A percentile compares a stretch with the other conserved stretches of the same genome.
Evolutionary conservation across 2,113 vertebrate species (phyloP).

Genomic region (Herpetotheres cachinnans): DNA sequence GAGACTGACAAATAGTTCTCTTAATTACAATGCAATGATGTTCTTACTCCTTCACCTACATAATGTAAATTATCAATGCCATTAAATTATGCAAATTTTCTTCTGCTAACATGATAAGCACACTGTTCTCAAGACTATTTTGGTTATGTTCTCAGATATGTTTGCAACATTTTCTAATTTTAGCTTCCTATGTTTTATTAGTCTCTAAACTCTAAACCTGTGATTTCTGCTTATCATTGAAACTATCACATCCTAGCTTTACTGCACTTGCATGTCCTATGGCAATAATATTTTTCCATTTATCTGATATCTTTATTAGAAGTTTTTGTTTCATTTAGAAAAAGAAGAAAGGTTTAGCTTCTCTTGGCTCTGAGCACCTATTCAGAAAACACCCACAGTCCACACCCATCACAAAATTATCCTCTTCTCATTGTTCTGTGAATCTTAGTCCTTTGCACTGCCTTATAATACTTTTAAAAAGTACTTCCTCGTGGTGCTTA

Average conservation of each 20-base stretch:
- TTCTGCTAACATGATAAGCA: neutral
- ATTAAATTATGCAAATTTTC: constrained; percentile 39
- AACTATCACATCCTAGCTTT: neutral
- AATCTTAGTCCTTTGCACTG: neutral
- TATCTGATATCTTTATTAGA: neutral
- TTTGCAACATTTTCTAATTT: constrained; percentile 4
- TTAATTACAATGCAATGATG: neutral
- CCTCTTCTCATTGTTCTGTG: neutral
- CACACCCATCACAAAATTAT: neutral
- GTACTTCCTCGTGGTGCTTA: neutral
- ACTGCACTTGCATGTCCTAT: neutral
- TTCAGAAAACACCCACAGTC: neutral
- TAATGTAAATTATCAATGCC: neutral
- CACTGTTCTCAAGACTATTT: neutral
- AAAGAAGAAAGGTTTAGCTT: neutral
- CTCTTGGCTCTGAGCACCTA: neutral
- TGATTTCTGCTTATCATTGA: neutral
- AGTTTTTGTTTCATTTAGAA: neutral
- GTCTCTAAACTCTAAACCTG: neutral
- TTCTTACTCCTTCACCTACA: constrained; percentile 9
- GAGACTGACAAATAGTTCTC: neutral
- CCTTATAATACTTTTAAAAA: neutral
- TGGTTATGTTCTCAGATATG: neutral
- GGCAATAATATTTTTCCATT: neutral
- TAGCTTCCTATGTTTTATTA: neutral